A percentile compares a stretch with the other conserved stretches of the same genome.
Evolutionary conservation across 2,888 invertebrate species (phyloP).

Genomic region (Plagodis dolabraria): DNA sequence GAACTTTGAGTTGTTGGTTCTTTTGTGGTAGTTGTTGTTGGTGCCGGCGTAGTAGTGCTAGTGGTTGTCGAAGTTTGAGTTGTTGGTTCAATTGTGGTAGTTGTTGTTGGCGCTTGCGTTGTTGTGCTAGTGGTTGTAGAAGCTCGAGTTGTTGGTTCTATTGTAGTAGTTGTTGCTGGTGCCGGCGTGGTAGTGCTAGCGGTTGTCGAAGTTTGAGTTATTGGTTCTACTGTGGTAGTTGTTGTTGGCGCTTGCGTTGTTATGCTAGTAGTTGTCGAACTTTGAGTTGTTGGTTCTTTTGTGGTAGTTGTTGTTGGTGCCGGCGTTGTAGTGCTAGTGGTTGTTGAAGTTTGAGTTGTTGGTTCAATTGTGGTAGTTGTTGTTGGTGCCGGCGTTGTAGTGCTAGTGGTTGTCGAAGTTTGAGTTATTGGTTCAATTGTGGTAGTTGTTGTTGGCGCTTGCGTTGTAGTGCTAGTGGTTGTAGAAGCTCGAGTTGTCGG

Average conservation of each 20-base stretch:
- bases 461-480: too few species aligned
- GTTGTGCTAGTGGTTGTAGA: not conserved
- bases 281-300: not conserved
- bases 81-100: not conserved
- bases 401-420: conserved; percentile 6
- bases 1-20: not conserved
- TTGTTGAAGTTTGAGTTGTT: not conserved
- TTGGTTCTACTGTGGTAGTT: not conserved
- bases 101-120: not conserved
- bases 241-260: not conserved
- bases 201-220: not conserved
- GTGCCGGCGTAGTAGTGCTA: not conserved
- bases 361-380: conserved; percentile 4
- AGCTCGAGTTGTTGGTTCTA: conserved; percentile 1
- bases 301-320: not conserved
- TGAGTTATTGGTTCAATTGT: not conserved
- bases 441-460: not conserved
- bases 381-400: conserved; percentile 1
- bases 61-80: not conserved
- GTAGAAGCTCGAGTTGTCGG: too few species aligned
- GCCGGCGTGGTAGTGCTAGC: not conserved
- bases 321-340: too few species aligned
- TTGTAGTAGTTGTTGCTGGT: not conserved
- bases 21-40: not conserved
- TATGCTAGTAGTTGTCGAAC: conserved; percentile 3